Percentiles rank a stretch among this genome's conserved stretches.
Conservation (phyloP, 2,888 invertebrate genomes). For the Gandaritis pyraliata region DNA sequence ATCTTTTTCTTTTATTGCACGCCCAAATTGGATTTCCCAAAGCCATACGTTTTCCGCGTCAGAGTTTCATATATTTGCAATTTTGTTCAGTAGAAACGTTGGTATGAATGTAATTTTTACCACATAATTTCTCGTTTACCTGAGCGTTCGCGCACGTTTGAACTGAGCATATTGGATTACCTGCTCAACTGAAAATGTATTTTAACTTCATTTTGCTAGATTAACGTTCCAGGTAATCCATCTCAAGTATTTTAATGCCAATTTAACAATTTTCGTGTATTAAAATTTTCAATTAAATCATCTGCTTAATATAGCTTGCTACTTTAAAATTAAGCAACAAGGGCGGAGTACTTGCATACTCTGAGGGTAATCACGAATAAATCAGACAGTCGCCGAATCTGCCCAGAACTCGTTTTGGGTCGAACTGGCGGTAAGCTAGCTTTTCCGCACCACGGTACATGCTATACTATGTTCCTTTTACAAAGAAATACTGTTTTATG, state of each 20-base stretch:
- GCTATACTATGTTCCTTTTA: too few species aligned
- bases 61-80: conserved; percentile 57
- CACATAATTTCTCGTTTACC: conserved; percentile 43
- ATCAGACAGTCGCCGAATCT: too few species aligned
- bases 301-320: not conserved
- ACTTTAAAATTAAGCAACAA: too few species aligned
- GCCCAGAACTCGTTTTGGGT: too few species aligned
- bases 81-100: conserved; percentile 52
- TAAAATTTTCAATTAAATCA: not conserved
- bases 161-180: conserved; percentile 44
- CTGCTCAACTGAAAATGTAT: conserved; percentile 21
- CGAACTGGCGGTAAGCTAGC: too few species aligned
- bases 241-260: not conserved
- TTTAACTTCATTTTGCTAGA: conserved; percentile 17
- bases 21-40: conserved; percentile 66
- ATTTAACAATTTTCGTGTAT: not conserved
- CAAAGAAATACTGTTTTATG: too few species aligned
- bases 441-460: too few species aligned
- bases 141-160: conserved; percentile 38
- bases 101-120: conserved; percentile 47
- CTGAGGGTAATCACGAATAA: too few species aligned
- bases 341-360: too few species aligned
- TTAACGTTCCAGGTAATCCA: conserved; percentile 16
- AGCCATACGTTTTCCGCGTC: conserved; percentile 54
- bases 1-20: conserved; percentile 64